Evolutionary conservation across 2,113 vertebrate species (phyloP), one percentile per base, ranked within the genome.

Genomic region (Hystrix cristata): DNA sequence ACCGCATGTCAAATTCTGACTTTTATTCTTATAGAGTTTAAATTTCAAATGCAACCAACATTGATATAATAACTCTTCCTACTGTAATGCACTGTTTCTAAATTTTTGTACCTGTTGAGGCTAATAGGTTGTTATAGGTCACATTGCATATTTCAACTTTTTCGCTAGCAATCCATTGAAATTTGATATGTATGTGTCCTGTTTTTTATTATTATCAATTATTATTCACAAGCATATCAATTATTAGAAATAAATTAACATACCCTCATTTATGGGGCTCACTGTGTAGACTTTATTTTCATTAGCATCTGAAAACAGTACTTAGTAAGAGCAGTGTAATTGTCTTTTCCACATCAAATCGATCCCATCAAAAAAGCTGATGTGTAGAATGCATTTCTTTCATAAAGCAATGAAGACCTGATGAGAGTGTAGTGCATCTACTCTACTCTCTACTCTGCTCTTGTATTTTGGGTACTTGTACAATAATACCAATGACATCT

Each of bases 321-420:
- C 38, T 86, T 93, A 9, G 1, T 43, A 95, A 78, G 16, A n/a
- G 38, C 18, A 60, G 92, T 65, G 46, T 53, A 74, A 64, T 72
- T 82, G 6, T 27, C 51, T 97, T 87, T 81, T 71, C 81, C 38
- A 60, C 48, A 87, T 78, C n/a, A 79, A 91, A n/a, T 16, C 18
- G 38, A 64, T 69, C 5, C 31, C 31, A 93, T 89, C 64, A 90
- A 9, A 86, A 65, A 93, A 34, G 51, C 34, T 74, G 43, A 71
- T 18, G 84, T 81, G 8, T 48, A 38, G 90, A 90, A 90, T 48
- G 34, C 0, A 78, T 91, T 92, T 81, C 29, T 7, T 81, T 82
- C 60, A 29, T 43, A n/a, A 94, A 79, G 5, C 43, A 94, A 88
- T 43, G 3, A 90, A 87, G 12, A 1, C 19, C 69, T 85, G 14